Percentiles rank a stretch among this genome's conserved stretches.
Conservation (phyloP, 2,888 invertebrate genomes). For the Cremastobaeus sp. region DNA sequence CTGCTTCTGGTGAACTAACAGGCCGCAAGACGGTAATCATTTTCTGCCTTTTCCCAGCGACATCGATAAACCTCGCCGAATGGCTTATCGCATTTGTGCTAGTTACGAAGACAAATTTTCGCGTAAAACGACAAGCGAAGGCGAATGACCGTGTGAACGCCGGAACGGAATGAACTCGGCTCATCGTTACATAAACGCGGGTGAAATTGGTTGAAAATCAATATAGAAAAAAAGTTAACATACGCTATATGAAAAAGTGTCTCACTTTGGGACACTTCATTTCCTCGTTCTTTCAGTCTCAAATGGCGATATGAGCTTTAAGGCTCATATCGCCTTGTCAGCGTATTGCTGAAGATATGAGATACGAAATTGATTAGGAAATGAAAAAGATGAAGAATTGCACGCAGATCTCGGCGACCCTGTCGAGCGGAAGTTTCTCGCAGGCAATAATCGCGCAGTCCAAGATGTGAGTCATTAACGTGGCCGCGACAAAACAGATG, state of each 20-base stretch:
- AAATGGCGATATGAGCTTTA: no score
- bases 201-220: slow-evolving; percentile 1
- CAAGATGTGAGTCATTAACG: slow-evolving; percentile 53
- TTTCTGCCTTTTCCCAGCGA: slow-evolving; percentile 41
- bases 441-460: slow-evolving; percentile 46
- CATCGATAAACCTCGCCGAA: slow-evolving; percentile 43
- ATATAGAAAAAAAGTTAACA: background rate
- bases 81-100: slow-evolving; percentile 42
- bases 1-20: slow-evolving; percentile 83
- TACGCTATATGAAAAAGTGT: no score
- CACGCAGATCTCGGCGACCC: slow-evolving; percentile 53
- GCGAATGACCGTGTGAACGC: background rate
- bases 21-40: slow-evolving; percentile 80
- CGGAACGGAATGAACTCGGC: slow-evolving; percentile 4
- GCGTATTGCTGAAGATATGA: no score
- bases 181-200: slow-evolving; percentile 26
- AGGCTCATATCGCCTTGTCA: no score
- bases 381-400: slow-evolving; percentile 38
- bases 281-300: no score
- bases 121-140: slow-evolving; percentile 2
- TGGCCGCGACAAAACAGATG: slow-evolving; percentile 36
- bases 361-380: no score
- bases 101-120: slow-evolving; percentile 28
- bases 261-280: no score
- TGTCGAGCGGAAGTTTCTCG: slow-evolving; percentile 60